Evolutionary conservation across 2,888 invertebrate genomes (phyloP), one percentile per base, ranked within the genome.

Genomic region (Drosophila engyochracea): DNA sequence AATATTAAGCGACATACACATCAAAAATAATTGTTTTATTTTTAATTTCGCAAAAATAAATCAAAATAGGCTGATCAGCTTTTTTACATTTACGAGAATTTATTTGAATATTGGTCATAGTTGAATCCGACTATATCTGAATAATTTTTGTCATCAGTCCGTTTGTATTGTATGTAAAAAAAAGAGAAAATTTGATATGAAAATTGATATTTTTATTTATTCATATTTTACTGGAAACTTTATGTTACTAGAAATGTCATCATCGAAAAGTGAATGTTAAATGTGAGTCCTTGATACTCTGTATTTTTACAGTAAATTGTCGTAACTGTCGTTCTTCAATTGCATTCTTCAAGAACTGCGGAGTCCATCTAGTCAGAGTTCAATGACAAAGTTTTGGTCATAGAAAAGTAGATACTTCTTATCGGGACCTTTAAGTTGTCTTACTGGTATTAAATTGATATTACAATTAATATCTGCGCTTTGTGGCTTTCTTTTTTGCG

Each of bases 241-340:
- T 2, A n/a, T n/a, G 12, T 44, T 44, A 12, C n/a, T 12, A 41
- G 5, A n/a, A 5, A n/a, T 12, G 5, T n/a, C 41, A 5, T n/a
- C 5, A n/a, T 0, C 39, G 6, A 22, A 22, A 47, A 22, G 7
- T 9, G 14, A 22, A 14, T 44, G 22, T 6, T 14, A 3, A 6
- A 4, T 6, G 22, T 14, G 7, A 14, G 4, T 14, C 0, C 7
- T 16, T 25, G 3, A 25, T 9, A 0, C 14, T 1, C 14, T 22
- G 7, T 14, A 14, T 3, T 22, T 41, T 9, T 41, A 9, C 39
- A 7, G n/a, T n/a, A 0, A n/a, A 19, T 39, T 12, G 19, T 39
- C 16, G 7, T 19, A 39, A 39, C 19, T 19, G 41, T 41, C 10
- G 10, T 5, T 12, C 41, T n/a, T 39, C 2, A 9, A 41, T n/a